Base-by-base conservation (phyloP, 2,797 vertebrate genomes). In the Sitta carolinensis region DNA sequence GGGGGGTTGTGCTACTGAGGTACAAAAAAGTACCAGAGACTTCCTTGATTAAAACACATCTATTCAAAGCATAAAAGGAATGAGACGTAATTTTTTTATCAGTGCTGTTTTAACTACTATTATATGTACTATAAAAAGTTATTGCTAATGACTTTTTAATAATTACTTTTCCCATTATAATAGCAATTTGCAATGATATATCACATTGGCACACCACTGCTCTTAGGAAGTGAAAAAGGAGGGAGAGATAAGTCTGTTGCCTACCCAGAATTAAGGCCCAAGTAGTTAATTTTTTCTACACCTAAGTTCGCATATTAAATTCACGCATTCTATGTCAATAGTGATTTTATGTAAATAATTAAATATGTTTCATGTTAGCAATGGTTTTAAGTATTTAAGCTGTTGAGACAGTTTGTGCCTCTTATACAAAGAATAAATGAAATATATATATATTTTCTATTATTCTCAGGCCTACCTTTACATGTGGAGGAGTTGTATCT, bases 401-500 rank as follows among this genome's bases (percentile, higher is more conserved):
- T 84, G 42, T 90, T 50, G 26, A 82, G 61, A 84, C 26, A 57
- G 30, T 45, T 55, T 0, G 0, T 75, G 32, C 45, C 29, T 84
- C 32, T 62, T 62, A 43, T 15, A 30, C 7, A 59, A 66, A 67
- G 36, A 78, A 77, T 69, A 62, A 85, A 76, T 69, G 7, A 66
- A 90, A 61, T 54, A 11, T 36, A 63, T 3, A 4, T 50, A 72
- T 93, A 66, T 78, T 93, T 85, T 70, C 79, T 86, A 0, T 96
- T 85, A 47, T 94, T 92, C 63, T 74, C 95, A 99, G 99, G 97
- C 98, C 98, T 94, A 95, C 94, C 64, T 99, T 99, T 97, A 97
- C 98, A 84, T 99, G 99, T 96, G 99, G 99, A 25, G 99, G 99
- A 92, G 98, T 98, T 97, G 97, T 99, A 93, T 99, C 98, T 36